Conservation (phyloP, 2,888 invertebrate genomes). For the Ophion ellenae region DNA sequence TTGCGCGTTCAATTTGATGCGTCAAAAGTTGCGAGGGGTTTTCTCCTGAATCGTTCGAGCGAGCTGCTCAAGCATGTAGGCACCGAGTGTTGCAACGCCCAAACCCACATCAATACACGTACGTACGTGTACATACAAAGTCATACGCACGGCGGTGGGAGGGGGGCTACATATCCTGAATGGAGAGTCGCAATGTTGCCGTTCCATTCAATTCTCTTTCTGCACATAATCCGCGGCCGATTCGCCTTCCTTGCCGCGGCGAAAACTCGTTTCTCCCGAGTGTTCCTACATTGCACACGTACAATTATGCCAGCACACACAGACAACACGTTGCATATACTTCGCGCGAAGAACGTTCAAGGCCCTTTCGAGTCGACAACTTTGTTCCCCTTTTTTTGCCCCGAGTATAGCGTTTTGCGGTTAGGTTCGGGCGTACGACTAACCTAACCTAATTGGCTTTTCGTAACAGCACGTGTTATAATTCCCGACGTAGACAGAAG, state of each 20-base stretch:
- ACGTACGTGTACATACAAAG: background rate
- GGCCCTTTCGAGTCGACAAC: conserved; percentile 7
- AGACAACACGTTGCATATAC: background rate
- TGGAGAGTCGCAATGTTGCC: conserved; percentile 68
- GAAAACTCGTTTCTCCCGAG: conserved; percentile 58
- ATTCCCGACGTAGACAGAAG: too few relatives aligned
- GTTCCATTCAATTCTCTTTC: conserved; percentile 72
- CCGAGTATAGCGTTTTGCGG: too few relatives aligned
- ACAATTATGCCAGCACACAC: background rate
- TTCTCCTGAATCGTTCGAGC: conserved; percentile 25
- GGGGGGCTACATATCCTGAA: conserved; percentile 57
- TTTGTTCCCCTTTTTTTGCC: background rate
- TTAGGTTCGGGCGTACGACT: too few relatives aligned
- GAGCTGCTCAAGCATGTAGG: too few relatives aligned
- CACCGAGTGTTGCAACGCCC: background rate
- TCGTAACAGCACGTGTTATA: too few relatives aligned
- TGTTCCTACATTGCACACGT: background rate
- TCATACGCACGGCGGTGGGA: conserved; percentile 46
- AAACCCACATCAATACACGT: background rate
- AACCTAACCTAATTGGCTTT: too few relatives aligned
- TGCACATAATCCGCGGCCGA: conserved; percentile 50
- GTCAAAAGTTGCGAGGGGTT: conserved; percentile 59
- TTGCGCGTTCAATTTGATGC: conserved; percentile 28
- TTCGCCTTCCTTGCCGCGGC: background rate
- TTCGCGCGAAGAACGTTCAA: conserved; percentile 2